A percentile compares a stretch with the other conserved stretches of the same genome.
phyloP scores from a whole-genome alignment of 2,113 vertebrate genomes.

The Marmota flaviventris region DNA sequence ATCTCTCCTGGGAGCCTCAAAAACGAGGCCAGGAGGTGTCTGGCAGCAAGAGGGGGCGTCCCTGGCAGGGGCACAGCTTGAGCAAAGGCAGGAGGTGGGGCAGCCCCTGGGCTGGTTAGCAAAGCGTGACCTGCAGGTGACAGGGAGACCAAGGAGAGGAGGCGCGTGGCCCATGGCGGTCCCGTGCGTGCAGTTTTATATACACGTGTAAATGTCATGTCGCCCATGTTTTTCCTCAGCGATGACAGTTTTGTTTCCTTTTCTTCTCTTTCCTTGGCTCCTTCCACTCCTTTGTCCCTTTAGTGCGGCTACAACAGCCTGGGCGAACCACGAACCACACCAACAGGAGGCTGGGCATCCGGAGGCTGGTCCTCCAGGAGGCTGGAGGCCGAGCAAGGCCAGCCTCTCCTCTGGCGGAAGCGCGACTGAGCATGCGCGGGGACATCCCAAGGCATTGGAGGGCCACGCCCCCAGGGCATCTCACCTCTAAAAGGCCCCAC shows the following conservation, averaged over 20 bases:
- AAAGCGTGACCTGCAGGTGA: too few relatives aligned
- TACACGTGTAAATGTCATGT: rapidly evolving
- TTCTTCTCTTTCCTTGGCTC: neutral
- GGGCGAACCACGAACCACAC: too few relatives aligned
- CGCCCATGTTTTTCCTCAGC: rapidly evolving
- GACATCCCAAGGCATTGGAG: too few relatives aligned
- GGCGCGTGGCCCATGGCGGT: rapidly evolving
- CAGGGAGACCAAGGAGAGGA: neutral
- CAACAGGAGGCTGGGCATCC: too few relatives aligned
- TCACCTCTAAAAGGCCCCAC: neutral
- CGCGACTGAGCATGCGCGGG: too few relatives aligned
- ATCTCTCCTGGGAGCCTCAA: neutral
- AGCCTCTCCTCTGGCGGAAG: too few relatives aligned
- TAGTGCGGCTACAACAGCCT: too few relatives aligned
- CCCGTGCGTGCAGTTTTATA: neutral
- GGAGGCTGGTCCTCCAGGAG: too few relatives aligned
- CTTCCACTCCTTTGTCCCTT: too few relatives aligned
- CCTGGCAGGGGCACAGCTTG: neutral
- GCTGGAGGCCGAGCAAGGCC: too few relatives aligned
- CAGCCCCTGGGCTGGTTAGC: neutral
- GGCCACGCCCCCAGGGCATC: neutral
- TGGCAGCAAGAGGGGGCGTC: neutral
- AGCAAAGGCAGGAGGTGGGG: neutral
- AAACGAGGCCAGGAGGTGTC: neutral
- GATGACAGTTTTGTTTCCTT: conserved; percentile 20